Evolutionary conservation across 2,113 vertebrate genomes (phyloP).

Genomic region (Apus apus): DNA sequence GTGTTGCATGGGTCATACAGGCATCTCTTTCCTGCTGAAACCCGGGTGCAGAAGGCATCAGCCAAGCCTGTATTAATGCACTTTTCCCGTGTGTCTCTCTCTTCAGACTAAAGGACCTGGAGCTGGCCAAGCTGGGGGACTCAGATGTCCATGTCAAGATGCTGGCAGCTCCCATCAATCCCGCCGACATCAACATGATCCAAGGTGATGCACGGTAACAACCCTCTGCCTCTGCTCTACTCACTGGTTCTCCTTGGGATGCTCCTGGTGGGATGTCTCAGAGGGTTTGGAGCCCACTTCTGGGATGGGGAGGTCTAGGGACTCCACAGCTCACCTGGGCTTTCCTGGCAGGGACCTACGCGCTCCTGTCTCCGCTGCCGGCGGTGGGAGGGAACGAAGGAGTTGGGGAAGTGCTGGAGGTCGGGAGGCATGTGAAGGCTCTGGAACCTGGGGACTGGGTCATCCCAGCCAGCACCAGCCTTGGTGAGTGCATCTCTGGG

Average conservation of each 20-base stretch:
- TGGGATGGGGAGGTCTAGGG: not conserved
- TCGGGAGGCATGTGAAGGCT: conserved; percentile 78
- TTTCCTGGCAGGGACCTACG: conserved; percentile 84
- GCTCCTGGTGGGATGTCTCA: accelerated
- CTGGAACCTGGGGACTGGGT: conserved; percentile 89
- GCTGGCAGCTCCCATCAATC: conserved; percentile 94
- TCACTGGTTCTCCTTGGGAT: accelerated
- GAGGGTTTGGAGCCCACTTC: not conserved
- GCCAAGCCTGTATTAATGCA: not conserved
- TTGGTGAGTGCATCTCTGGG: conserved; percentile 78
- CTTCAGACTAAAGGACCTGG: conserved; percentile 82
- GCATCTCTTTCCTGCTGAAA: not conserved
- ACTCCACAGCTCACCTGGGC: not conserved
- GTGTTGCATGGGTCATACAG: too few species aligned
- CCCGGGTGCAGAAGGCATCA: not conserved
- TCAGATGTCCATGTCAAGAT: conserved; percentile 85
- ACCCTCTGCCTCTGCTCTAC: not conserved
- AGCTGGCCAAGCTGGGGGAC: conserved; percentile 73
- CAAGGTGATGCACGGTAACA: conserved; percentile 85
- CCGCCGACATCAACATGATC: conserved; percentile 95
- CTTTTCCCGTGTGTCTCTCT: not conserved
- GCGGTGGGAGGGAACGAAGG: conserved; percentile 94
- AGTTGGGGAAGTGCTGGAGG: conserved; percentile 86
- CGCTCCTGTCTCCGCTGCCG: conserved; percentile 84
- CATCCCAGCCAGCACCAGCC: conserved; percentile 80